These are phyloP conservation scores for Oncopodura yosiiana DNA, from an alignment of 1,140 invertebrate genomes.

Conservation along the genomic window DNA sequence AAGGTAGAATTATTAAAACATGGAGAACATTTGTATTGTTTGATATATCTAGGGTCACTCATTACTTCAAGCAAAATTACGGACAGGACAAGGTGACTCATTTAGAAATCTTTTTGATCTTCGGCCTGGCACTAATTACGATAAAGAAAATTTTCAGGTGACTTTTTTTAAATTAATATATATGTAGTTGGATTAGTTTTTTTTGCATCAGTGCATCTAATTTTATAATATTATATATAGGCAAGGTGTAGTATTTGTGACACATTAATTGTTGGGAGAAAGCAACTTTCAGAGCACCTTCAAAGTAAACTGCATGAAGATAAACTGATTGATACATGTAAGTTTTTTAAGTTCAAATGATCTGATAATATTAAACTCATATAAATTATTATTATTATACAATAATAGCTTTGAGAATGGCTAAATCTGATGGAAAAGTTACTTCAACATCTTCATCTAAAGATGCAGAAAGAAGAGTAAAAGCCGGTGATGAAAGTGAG, in stretches of 20 bases:
- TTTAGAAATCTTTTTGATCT: constrained; percentile 29
- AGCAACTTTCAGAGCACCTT: constrained; percentile 18
- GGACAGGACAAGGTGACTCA: constrained; percentile 1
- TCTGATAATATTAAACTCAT: neutral
- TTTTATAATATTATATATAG: constrained; percentile 14
- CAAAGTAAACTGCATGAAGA: constrained; percentile 12
- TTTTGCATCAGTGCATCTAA: neutral
- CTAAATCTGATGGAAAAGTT: neutral
- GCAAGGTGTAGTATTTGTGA: constrained; percentile 25
- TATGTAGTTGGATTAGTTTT: neutral
- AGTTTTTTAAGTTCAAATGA: constrained; percentile 1
- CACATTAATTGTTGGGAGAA: constrained; percentile 10
- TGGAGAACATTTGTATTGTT: constrained; percentile 1
- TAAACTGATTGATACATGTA: constrained; percentile 26
- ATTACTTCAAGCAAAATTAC: constrained; percentile 10
- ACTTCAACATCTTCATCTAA: neutral
- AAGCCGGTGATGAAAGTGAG: neutral
- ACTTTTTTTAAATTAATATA: constrained; percentile 5
- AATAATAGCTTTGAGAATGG: neutral
- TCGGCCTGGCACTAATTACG: constrained; percentile 15
- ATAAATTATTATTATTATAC: neutral
- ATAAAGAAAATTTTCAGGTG: constrained; percentile 29
- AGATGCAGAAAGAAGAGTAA: neutral
- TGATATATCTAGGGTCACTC: constrained; percentile 21
- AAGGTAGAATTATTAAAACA: too few species aligned